A percentile compares a stretch with the other conserved stretches of the same genome.
phyloP scores from a whole-genome alignment of 2,797 vertebrate species.

The Salmo trutta region DNA sequence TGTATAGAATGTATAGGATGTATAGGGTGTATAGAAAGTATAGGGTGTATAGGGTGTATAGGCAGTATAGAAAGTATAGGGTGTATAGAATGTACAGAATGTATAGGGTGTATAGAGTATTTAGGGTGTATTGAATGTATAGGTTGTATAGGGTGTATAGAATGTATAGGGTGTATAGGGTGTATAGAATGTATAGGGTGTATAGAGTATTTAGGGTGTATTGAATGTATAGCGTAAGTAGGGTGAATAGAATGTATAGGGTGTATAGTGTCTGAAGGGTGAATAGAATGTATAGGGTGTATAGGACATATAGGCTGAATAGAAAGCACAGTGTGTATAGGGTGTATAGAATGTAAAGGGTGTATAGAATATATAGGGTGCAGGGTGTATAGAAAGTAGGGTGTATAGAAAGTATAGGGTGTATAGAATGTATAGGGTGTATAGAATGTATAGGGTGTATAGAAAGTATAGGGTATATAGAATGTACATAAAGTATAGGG shows the following conservation, averaged over 20 bases:
- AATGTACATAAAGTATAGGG: conserved; percentile 24
- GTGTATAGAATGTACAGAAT: conserved; percentile 68
- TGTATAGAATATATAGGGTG: not conserved
- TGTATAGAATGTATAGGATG: no score
- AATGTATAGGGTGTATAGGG: no score
- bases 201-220: conserved; percentile 27
- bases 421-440: not conserved
- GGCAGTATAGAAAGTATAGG: conserved; percentile 10
- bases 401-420: conserved; percentile 25
- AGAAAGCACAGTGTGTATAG: no score
- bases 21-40: conserved; percentile 35
- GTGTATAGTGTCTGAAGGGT: no score
- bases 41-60: accelerated
- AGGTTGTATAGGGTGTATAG: conserved; percentile 49
- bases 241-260: no score
- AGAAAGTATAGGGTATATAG: conserved; percentile 70
- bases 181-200: no score
- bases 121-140: not conserved
- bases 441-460: conserved; percentile 60
- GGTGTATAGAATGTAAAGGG: no score
- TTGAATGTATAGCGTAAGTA: no score
- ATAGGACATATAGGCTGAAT: no score
- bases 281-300: no score
- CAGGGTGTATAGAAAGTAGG: conserved; percentile 26
- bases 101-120: not conserved